Percentiles rank a stretch among this genome's conserved stretches.
Conservation (phyloP, 2,797 vertebrate species). For the Spea hammondii region DNA sequence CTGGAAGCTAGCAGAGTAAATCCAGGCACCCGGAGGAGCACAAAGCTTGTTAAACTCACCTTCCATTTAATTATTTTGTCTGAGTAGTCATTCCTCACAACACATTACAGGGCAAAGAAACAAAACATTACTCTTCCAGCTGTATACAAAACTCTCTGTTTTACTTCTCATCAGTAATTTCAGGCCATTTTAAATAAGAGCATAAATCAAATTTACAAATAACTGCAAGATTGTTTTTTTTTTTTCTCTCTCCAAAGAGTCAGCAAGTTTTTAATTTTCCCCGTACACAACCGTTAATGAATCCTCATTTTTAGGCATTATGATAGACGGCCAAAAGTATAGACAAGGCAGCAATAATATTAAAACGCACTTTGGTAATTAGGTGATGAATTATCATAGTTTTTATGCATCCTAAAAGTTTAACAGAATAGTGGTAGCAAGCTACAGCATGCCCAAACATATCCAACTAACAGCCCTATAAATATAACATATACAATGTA, state of each 20-base stretch:
- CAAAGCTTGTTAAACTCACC: neutral
- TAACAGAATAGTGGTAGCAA: neutral
- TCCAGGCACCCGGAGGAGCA: neutral
- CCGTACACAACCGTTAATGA: neutral
- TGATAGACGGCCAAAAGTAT: neutral
- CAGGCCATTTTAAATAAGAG: neutral
- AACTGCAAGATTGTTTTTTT: neutral
- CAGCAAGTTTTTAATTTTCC: neutral
- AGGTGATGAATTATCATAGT: neutral
- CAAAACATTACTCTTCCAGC: neutral
- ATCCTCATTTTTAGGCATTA: neutral
- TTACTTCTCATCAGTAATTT: neutral
- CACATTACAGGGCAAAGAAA: neutral
- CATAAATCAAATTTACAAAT: neutral
- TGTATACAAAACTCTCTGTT: neutral
- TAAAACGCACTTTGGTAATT: neutral
- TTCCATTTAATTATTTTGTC: neutral
- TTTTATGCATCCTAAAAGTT: neutral
- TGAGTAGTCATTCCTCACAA: neutral
- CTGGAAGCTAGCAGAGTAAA: neutral
- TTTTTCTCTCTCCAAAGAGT: neutral
- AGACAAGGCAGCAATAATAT: neutral
- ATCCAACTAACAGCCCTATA: conserved; percentile 4
- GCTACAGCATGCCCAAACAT: neutral
- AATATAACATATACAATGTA: neutral